phyloP scores from a whole-genome alignment of 1,140 invertebrate species.

The Eriosoma lanigerum region DNA sequence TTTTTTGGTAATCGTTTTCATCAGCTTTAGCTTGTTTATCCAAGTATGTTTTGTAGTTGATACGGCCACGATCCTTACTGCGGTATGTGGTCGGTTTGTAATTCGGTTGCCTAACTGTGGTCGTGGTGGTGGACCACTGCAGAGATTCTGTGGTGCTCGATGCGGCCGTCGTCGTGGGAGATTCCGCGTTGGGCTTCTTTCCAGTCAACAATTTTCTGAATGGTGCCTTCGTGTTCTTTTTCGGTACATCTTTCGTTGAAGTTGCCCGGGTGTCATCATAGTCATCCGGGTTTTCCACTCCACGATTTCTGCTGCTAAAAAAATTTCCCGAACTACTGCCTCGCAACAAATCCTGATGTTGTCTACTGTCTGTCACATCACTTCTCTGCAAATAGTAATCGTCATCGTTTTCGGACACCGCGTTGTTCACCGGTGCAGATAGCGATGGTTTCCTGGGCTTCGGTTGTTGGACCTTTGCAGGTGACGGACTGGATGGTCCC shows the following conservation, averaged over 20 bases:
- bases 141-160: slow-evolving; percentile 14
- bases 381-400: slow-evolving; percentile 74
- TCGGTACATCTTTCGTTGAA: slow-evolving; percentile 57
- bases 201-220: slow-evolving; percentile 52
- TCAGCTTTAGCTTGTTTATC: slow-evolving; percentile 32
- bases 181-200: slow-evolving; percentile 54
- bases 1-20: slow-evolving; percentile 18
- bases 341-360: slow-evolving; percentile 57
- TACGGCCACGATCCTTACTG: slow-evolving; percentile 54
- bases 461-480: slow-evolving; percentile 18
- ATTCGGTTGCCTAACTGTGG: not conserved
- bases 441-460: slow-evolving; percentile 44
- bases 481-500: slow-evolving; percentile 54
- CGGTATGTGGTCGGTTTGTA: slow-evolving; percentile 49
- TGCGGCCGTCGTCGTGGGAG: not conserved
- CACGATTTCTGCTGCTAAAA: slow-evolving; percentile 66
- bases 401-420: slow-evolving; percentile 63
- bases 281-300: slow-evolving; percentile 64
- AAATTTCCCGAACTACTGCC: slow-evolving; percentile 71
- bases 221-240: slow-evolving; percentile 56
- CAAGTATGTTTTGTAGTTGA: slow-evolving; percentile 54
- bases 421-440: slow-evolving; percentile 54
- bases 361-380: slow-evolving; percentile 68
- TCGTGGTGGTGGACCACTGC: not conserved
- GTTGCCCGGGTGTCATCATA: slow-evolving; percentile 58